Base-by-base conservation (phyloP, 1,140 invertebrate genomes). In the Drosophila pallidifrons region DNA sequence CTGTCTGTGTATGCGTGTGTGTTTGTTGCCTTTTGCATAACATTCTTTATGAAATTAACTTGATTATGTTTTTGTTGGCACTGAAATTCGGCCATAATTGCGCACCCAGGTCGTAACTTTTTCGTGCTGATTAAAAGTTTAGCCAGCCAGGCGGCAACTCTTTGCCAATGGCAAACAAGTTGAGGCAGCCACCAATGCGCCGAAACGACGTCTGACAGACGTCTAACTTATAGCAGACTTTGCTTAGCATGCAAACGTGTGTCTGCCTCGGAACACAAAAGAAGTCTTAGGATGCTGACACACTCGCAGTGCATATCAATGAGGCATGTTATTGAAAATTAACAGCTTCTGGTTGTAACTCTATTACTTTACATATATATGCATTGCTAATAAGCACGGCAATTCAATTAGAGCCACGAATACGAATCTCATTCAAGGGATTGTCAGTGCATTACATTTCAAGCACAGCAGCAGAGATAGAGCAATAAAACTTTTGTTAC, bases 31-130 rank as follows among this genome's bases (percentile, higher is more conserved):
- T 57, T 51, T 68, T 68, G 79, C 75, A 69, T 71, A 71, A 63
- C 69, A 69, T 69, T 88, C 73, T 64, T 73, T 78, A 83, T 89
- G 81, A 85, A 89, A 88, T 88, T 88, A 88, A 83, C 73, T 83
- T 88, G 85, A 88, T 88, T 88, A 88, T 88, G 85, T 89, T 88
- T 89, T 87, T 88, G 69, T 81, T 83, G 74, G 58, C 58, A 16
- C 59, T 57, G 51, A 83, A 87, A 83, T 88, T 77, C 45, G 77
- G 69, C 69, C 58, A 88, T 87, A 87, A 83, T 88, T 87, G 83
- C 16, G 58, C 58, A 10, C 41, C 20, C 52, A 38, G 30, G 51
- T 35, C 73, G 43, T 55, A 65, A 88, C 73, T 75, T 82, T 78
- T 75, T 66, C 46, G 41, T 38, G 66, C 82, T 87, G 83, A 87